A percentile compares a stretch with the other conserved stretches of the same genome.
Conservation (phyloP, 1,140 invertebrate species). For the Micrasema longulum region DNA sequence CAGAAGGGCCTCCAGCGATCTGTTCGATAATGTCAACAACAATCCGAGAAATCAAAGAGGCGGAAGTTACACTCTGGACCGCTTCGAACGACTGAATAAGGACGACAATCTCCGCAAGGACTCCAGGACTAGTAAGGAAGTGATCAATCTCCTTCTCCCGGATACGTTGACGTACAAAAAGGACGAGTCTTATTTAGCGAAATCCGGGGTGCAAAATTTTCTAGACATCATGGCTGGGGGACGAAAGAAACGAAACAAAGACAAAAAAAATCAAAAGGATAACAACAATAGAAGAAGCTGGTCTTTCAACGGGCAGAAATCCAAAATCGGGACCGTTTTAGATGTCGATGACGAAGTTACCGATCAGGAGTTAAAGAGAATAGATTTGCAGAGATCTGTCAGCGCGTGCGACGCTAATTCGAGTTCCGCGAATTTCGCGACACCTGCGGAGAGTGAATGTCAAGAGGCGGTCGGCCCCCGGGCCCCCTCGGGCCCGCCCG, state of each 20-base stretch:
- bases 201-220: constrained; percentile 47
- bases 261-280: constrained; percentile 29
- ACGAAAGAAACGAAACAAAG: constrained; percentile 40
- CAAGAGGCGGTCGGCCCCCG: neutral
- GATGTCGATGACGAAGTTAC: neutral
- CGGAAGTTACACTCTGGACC: constrained; percentile 4
- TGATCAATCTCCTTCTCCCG: constrained; percentile 47
- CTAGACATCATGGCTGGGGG: constrained; percentile 48
- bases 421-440: neutral
- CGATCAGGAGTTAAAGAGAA: neutral
- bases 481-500: neutral
- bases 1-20: neutral
- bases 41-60: neutral
- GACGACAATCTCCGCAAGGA: neutral
- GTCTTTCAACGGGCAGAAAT: constrained; percentile 45
- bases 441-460: constrained; percentile 6
- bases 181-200: constrained; percentile 43
- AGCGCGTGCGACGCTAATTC: neutral
- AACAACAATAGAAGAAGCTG: constrained; percentile 48
- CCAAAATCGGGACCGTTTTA: constrained; percentile 28
- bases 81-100: constrained; percentile 5
- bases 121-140: constrained; percentile 42
- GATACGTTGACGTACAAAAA: constrained; percentile 48
- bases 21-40: neutral
- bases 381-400: constrained; percentile 18